Conservation (phyloP, 1,140 invertebrate genomes). For the Rhopalosiphum maidis region DNA sequence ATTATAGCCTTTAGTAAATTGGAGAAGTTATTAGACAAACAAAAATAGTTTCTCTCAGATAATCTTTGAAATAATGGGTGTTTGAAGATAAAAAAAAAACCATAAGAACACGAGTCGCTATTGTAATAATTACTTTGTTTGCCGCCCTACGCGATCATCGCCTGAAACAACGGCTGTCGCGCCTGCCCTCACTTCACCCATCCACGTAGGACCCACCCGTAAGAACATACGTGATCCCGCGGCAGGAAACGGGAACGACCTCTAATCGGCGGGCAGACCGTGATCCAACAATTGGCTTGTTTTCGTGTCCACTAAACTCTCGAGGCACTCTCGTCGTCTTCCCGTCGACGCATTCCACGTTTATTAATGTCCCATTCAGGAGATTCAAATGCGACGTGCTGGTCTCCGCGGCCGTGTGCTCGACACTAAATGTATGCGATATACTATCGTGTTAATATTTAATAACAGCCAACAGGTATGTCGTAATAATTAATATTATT, state of each 20-base stretch:
- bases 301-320: constrained; percentile 13
- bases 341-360: background rate
- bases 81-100: background rate
- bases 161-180: background rate
- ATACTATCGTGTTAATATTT: too few species aligned
- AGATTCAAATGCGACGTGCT: background rate
- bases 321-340: background rate
- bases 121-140: constrained; percentile 16
- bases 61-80: background rate
- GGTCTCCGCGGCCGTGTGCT: background rate
- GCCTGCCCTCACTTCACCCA: background rate
- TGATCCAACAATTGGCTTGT: background rate
- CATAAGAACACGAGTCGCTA: background rate
- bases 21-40: background rate
- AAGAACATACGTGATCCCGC: background rate
- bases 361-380: constrained; percentile 11
- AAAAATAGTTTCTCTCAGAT: background rate
- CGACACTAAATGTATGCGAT: background rate
- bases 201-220: background rate
- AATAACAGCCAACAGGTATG: too few species aligned
- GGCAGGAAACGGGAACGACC: background rate
- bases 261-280: background rate
- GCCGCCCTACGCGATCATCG: background rate
- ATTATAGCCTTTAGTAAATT: background rate
- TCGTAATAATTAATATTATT: too few species aligned